Percentiles rank a stretch among this genome's conserved stretches.
These are phyloP conservation scores for Alces alces DNA, from an alignment of 2,113 vertebrate genomes.

Conservation along the genomic window DNA sequence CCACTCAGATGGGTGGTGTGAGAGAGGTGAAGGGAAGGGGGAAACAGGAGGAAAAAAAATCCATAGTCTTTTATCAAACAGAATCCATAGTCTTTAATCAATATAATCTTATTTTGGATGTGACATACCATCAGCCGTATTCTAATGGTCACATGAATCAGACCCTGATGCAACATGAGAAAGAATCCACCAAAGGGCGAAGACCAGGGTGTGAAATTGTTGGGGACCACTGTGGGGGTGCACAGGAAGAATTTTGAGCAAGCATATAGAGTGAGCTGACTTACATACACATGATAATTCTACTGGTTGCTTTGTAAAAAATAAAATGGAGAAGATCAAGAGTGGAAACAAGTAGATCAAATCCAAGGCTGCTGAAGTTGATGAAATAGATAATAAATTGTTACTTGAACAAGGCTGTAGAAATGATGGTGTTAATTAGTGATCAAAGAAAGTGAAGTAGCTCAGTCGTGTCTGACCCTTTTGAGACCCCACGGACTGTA, in stretches of 20 bases:
- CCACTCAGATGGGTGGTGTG: background rate
- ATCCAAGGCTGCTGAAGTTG: background rate
- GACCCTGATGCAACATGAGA: background rate
- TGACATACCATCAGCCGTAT: background rate
- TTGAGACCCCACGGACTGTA: background rate
- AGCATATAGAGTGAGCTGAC: background rate
- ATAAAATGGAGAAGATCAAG: background rate
- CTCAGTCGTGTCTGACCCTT: background rate
- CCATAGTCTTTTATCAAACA: background rate
- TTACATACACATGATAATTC: background rate
- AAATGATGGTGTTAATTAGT: background rate
- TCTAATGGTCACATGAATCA: background rate
- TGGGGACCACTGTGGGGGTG: background rate
- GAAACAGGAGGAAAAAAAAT: background rate
- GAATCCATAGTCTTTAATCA: background rate
- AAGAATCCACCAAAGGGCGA: rapidly evolving
- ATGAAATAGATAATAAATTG: background rate
- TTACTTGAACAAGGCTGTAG: background rate
- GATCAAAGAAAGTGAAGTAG: background rate
- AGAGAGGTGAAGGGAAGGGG: background rate
- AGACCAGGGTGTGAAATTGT: background rate
- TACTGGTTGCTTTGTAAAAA: background rate
- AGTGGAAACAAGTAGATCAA: background rate
- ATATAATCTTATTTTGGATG: background rate
- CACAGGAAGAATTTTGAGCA: background rate